Conservation (phyloP, 2,888 invertebrate species). For the Brachyptera putata region DNA sequence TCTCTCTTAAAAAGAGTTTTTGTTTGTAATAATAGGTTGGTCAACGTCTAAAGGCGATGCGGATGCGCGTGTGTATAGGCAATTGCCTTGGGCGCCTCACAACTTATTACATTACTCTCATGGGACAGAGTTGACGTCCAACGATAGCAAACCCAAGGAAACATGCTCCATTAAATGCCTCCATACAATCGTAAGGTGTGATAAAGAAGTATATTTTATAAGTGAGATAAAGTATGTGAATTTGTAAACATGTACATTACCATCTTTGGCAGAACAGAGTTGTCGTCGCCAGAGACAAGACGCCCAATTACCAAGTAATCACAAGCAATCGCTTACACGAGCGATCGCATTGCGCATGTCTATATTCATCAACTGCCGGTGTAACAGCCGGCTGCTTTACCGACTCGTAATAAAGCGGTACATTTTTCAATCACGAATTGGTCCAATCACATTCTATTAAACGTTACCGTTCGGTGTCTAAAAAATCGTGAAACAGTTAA, state of each 20-base stretch:
- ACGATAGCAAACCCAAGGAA: no score
- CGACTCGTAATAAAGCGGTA: background rate
- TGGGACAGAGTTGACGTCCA: no score
- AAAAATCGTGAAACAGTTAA: no score
- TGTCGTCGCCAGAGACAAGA: slow-evolving; percentile 4
- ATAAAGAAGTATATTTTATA: no score
- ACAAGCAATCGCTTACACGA: slow-evolving; percentile 6
- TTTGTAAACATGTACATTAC: slow-evolving; percentile 7
- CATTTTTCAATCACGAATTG: background rate
- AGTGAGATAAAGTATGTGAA: slow-evolving; percentile 2
- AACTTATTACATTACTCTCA: background rate
- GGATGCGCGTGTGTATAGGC: background rate
- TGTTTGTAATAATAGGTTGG: slow-evolving; percentile 2
- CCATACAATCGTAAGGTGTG: no score
- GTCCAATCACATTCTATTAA: background rate
- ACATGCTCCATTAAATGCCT: background rate
- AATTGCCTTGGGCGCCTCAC: background rate
- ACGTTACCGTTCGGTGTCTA: background rate
- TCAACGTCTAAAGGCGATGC: background rate
- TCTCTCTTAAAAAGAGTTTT: slow-evolving; percentile 14
- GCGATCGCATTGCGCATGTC: background rate
- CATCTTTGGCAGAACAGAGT: slow-evolving; percentile 7
- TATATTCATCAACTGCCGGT: background rate
- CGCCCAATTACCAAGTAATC: slow-evolving; percentile 2
- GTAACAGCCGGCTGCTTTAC: no score